Percentiles rank a stretch among this genome's conserved stretches.
These are phyloP conservation scores for Pseudopipra pipra DNA, from an alignment of 2,113 vertebrate genomes.

Conservation along the genomic window DNA sequence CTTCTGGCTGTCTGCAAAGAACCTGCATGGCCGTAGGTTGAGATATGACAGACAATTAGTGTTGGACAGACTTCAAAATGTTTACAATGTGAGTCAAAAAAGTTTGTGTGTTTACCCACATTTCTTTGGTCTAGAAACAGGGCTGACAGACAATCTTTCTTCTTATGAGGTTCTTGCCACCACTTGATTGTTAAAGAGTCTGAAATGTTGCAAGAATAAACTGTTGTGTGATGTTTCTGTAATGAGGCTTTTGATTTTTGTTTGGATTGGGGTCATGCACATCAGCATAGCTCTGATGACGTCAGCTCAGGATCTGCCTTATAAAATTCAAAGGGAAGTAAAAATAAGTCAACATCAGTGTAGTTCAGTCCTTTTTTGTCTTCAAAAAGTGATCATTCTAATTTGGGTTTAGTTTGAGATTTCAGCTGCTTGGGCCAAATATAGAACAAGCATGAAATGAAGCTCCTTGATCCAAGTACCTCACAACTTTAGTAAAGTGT, in stretches of 20 bases:
- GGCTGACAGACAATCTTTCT: neutral
- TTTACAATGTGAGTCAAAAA: neutral
- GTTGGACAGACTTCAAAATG: neutral
- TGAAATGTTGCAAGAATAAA: conserved; percentile 24
- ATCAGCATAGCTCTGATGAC: conserved; percentile 9
- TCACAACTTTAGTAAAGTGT: neutral
- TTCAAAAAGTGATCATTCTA: neutral
- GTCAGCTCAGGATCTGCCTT: conserved; percentile 5
- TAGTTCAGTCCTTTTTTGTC: neutral
- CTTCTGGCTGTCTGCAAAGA: conserved; percentile 21
- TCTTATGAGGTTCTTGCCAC: neutral
- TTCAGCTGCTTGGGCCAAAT: neutral
- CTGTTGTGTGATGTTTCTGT: conserved; percentile 13
- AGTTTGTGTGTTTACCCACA: neutral
- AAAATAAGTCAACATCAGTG: conserved; percentile 15
- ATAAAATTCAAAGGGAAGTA: conserved; percentile 39
- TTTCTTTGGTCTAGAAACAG: conserved; percentile 4
- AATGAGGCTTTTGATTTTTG: conserved; percentile 39
- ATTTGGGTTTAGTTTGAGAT: neutral
- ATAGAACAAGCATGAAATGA: neutral
- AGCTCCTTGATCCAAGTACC: neutral
- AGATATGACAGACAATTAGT: conserved; percentile 15
- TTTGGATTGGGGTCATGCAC: neutral
- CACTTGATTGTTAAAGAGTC: neutral
- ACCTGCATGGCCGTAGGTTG: neutral